Base-by-base conservation (phyloP, 37 sponge, comb jelly and placozoan genomes). In the Ephydatia muelleri region DNA sequence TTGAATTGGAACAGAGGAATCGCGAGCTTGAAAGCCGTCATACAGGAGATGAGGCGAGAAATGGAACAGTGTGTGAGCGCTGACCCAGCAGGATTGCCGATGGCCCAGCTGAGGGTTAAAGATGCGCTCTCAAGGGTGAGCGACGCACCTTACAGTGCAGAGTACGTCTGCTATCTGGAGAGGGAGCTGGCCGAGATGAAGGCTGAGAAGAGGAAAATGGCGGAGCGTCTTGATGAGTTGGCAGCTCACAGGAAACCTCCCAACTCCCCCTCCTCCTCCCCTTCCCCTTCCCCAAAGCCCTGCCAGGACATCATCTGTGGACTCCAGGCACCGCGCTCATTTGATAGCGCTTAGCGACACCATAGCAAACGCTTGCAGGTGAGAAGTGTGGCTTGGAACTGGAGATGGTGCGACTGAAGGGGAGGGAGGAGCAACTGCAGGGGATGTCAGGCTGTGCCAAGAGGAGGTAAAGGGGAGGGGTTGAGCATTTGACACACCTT, bases 381-480 rank as follows among this genome's bases (percentile, higher is more conserved):
- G 90, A 90, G 70, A 90, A 90, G 70, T 26, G 28, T 23, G 75
- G 69, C 0, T 34, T 79, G 74, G 90, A 90, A 31, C 27, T 64
- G 64, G 70, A 72, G 9, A 1, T 49, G 35, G 70, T 38, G 31
- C 75, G 80, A 68, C 49, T 79, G 80, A 84, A 57, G 49, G 40
- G 40, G 14, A 31, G 25, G 14, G 80, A 69, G 36, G 47, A 71
- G 26, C 38, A 78, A 27, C 88, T 88, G 21, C 66, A 83, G 72
- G 38, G 19, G 0, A 29, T 75, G 38, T 83, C 12, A 78, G 32
- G 8, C 64, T 23, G 3, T 34, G 83, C 14, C 48, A 78, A 34
- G 83, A 88, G 71, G 64, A 82, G 76, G 88, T 88, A 43, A 6
- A n/a, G n/a, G n/a, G n/a, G n/a, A n/a, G n/a, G n/a, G n/a, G n/a